Percentiles rank a stretch among this genome's conserved stretches.
phyloP scores from a whole-genome alignment of 2,797 vertebrate species.

The Acridotheres tristis region DNA sequence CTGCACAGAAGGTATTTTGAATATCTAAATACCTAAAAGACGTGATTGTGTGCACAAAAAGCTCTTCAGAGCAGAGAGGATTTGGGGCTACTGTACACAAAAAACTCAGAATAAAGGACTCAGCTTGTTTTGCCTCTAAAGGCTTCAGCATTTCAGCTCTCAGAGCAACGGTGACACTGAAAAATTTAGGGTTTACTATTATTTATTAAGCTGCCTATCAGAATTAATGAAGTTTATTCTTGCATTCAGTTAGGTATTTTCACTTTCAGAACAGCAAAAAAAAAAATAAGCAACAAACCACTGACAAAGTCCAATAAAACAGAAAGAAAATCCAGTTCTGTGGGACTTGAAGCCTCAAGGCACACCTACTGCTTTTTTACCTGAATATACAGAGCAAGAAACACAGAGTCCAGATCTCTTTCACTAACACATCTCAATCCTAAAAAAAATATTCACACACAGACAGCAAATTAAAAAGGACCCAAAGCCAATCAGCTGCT shows the following conservation, averaged over 20 bases:
- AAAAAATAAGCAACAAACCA: neutral
- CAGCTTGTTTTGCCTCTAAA: neutral
- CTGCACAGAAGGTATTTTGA: slow-evolving; percentile 31
- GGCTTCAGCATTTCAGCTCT: neutral
- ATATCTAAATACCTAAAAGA: slow-evolving; percentile 35
- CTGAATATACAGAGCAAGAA: neutral
- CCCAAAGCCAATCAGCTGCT: neutral
- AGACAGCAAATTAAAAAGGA: neutral
- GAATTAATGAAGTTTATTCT: neutral
- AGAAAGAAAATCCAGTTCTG: neutral
- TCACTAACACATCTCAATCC: neutral
- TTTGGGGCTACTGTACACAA: neutral
- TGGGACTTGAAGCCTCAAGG: neutral
- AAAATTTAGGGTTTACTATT: neutral
- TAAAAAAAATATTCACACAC: neutral
- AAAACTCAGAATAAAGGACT: neutral
- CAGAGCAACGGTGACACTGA: neutral
- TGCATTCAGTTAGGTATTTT: neutral
- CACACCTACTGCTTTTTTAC: neutral
- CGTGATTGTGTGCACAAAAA: neutral
- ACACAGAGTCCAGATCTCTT: neutral
- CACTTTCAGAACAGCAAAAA: neutral
- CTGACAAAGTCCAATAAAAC: neutral
- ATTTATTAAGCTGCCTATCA: neutral
- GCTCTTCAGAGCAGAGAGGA: neutral